phyloP scores from a whole-genome alignment of 2,113 vertebrate genomes.

The Syngnathus typhle region DNA sequence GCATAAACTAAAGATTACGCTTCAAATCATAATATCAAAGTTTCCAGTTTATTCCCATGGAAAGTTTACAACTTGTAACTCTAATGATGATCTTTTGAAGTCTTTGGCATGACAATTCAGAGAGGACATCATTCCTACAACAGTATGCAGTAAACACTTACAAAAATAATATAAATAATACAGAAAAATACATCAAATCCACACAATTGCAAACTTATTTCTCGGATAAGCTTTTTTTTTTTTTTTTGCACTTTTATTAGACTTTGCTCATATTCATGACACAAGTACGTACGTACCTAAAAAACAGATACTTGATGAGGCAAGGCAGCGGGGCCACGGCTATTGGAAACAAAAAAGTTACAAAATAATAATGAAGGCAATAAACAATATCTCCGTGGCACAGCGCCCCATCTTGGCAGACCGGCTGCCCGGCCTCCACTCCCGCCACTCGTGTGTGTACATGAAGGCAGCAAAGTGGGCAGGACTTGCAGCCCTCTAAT shows the following conservation, averaged over 20 bases:
- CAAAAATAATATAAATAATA: neutral
- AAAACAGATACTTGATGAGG: constrained; percentile 69
- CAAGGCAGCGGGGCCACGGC: constrained; percentile 58
- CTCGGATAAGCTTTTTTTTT: constrained; percentile 46
- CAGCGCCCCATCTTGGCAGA: constrained; percentile 63
- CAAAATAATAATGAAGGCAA: neutral
- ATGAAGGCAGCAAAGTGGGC: constrained; percentile 62
- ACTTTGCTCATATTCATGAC: constrained; percentile 74
- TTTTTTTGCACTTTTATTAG: constrained; percentile 72
- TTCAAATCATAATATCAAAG: neutral
- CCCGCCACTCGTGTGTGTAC: constrained; percentile 55
- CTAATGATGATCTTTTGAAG: constrained; percentile 17
- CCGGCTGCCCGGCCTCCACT: constrained; percentile 70
- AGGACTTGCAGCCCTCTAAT: constrained; percentile 65
- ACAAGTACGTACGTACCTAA: constrained; percentile 68
- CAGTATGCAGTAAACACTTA: neutral
- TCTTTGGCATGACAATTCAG: constrained; percentile 24
- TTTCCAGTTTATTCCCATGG: constrained; percentile 1
- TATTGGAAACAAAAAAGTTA: constrained; percentile 49
- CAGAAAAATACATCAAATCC: neutral
- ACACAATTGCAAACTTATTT: constrained; percentile 57
- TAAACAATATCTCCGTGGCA: constrained; percentile 53
- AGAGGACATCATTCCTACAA: constrained; percentile 22
- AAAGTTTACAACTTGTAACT: constrained; percentile 4
- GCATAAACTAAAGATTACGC: neutral